Percentiles rank a stretch among this genome's conserved stretches.
phyloP scores from a whole-genome alignment of 2,888 invertebrate genomes.

The Macaria liturata region DNA sequence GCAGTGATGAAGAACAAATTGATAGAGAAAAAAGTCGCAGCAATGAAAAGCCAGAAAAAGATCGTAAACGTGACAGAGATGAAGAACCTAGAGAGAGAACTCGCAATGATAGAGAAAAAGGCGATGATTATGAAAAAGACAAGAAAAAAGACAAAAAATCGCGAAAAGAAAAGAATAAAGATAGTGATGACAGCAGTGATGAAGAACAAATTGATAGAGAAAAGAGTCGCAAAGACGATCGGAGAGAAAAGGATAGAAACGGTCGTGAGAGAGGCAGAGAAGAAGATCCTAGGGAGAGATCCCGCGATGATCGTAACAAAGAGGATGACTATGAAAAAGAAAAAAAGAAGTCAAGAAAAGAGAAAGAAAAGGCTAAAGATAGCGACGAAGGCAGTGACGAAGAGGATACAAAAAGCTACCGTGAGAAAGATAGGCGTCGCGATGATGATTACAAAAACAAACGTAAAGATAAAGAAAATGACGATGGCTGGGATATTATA shows the following conservation, averaged over 20 bases:
- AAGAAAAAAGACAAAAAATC: constrained; percentile 25
- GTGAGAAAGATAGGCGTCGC: constrained; percentile 18
- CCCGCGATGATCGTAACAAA: constrained; percentile 13
- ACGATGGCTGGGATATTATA: constrained; percentile 42
- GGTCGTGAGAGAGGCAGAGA: background rate
- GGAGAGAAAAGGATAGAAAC: constrained; percentile 14
- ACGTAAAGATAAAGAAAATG: constrained; percentile 26
- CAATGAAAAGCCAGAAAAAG: constrained; percentile 21
- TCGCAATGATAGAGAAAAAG: constrained; percentile 16
- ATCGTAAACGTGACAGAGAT: constrained; percentile 15
- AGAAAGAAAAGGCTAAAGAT: constrained; percentile 21
- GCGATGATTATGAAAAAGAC: constrained; percentile 25
- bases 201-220: constrained; percentile 18
- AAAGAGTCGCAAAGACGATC: constrained; percentile 14
- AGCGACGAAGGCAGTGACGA: constrained; percentile 22
- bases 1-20: constrained; percentile 10
- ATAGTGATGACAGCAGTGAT: constrained; percentile 8
- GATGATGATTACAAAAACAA: constrained; percentile 22
- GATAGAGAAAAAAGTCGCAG: constrained; percentile 13
- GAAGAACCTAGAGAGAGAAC: constrained; percentile 9
- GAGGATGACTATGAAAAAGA: constrained; percentile 8
- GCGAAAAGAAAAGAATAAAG: constrained; percentile 10
- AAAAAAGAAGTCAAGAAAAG: constrained; percentile 6
- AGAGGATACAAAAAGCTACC: constrained; percentile 26
- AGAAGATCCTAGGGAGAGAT: background rate